phyloP scores from a whole-genome alignment of 2,888 invertebrate species.

The Idaea biselata region DNA sequence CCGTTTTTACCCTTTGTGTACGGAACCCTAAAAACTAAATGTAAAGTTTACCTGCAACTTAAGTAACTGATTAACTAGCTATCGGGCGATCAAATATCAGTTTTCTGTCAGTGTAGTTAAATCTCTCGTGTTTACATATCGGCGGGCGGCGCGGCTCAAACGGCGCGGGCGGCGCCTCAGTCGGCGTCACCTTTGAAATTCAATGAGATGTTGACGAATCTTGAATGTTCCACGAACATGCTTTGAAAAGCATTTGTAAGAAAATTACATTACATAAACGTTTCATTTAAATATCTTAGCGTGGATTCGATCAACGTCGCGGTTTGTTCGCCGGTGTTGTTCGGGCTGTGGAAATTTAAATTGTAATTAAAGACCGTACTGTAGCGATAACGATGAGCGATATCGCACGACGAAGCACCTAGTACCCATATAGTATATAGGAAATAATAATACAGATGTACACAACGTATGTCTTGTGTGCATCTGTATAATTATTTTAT shows the following conservation, averaged over 20 bases:
- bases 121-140: neutral
- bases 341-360: neutral
- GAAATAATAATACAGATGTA: too few species aligned
- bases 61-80: neutral
- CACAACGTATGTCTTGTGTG: neutral
- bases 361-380: neutral
- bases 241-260: conserved; percentile 1
- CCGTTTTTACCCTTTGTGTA: too few species aligned
- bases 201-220: neutral
- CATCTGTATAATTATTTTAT: too few species aligned
- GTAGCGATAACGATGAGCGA: neutral
- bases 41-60: too few species aligned
- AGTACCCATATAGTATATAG: too few species aligned
- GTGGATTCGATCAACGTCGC: neutral
- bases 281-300: neutral
- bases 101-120: neutral
- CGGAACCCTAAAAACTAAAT: too few species aligned
- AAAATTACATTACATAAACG: conserved; percentile 1
- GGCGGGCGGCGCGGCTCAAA: neutral
- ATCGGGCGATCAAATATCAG: neutral
- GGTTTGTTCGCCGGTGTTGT: neutral
- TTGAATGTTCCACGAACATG: neutral
- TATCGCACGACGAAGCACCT: neutral
- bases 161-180: neutral
- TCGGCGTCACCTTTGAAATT: neutral